Evolutionary conservation across 2,888 invertebrate species (phyloP).

Genomic region (Apotomis turbidana): DNA sequence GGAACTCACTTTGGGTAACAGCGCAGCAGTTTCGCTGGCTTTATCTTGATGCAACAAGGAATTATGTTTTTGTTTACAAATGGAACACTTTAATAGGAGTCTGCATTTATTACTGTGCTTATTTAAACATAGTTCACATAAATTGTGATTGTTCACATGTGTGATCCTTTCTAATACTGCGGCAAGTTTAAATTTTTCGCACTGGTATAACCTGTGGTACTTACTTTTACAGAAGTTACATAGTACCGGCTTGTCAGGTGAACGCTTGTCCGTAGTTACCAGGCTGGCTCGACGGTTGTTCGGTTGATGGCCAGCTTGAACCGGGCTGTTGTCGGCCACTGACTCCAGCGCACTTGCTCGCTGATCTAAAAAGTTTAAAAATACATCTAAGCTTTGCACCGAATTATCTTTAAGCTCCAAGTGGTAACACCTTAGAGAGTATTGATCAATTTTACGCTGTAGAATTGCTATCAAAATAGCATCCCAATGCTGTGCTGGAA

Average conservation of each 20-base stretch:
- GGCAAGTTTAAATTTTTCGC: conserved; percentile 1
- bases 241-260: neutral
- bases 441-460: neutral
- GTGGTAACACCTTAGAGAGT: neutral
- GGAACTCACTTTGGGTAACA: neutral
- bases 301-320: neutral
- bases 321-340: neutral
- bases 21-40: neutral
- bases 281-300: neutral
- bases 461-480: neutral
- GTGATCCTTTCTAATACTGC: neutral
- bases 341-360: neutral
- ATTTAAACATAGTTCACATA: neutral
- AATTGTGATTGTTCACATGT: neutral
- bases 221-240: neutral
- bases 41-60: neutral
- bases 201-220: neutral
- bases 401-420: neutral
- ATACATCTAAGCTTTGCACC: neutral
- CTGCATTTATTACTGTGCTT: conserved; percentile 1
- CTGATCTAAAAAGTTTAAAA: neutral
- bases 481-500: neutral
- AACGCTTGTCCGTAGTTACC: neutral
- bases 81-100: neutral
- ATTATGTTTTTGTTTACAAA: neutral